Evolutionary conservation across 2,888 invertebrate species (phyloP).

Genomic region (Platypus cylindrus): DNA sequence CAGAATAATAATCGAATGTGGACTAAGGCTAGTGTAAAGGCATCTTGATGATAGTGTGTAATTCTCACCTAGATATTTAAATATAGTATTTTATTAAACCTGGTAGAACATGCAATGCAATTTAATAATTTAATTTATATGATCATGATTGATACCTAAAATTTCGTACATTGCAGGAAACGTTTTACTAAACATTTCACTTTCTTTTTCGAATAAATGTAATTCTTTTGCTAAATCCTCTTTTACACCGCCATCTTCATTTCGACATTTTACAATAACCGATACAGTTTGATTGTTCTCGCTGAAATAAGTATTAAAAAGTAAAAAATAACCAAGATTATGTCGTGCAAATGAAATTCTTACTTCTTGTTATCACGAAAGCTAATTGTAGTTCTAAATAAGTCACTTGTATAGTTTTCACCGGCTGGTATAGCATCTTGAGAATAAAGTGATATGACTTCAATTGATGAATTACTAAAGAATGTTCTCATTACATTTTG

Average conservation of each 20-base stretch:
- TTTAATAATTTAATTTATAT: no score
- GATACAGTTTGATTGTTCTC: conserved; percentile 20
- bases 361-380: conserved; percentile 16
- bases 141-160: no score
- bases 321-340: conserved; percentile 3
- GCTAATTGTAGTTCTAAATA: conserved; percentile 23
- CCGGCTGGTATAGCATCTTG: conserved; percentile 25
- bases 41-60: conserved; percentile 26
- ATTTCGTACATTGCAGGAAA: conserved; percentile 35
- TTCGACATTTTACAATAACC: conserved; percentile 28
- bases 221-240: conserved; percentile 34
- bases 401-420: conserved; percentile 28
- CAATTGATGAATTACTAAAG: conserved; percentile 18
- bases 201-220: conserved; percentile 36
- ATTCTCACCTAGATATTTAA: conserved; percentile 16
- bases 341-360: no score
- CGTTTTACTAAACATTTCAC: conserved; percentile 34
- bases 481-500: conserved; percentile 21
- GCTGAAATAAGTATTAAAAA: conserved; percentile 15
- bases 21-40: conserved; percentile 26
- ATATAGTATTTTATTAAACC: neutral
- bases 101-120: no score
- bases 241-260: conserved; percentile 30
- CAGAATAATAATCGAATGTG: conserved; percentile 34
- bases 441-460: conserved; percentile 20